Percentiles rank a stretch among this genome's conserved stretches.
Conservation (phyloP, 2,888 invertebrate species). For the Esperia sulphurella region DNA sequence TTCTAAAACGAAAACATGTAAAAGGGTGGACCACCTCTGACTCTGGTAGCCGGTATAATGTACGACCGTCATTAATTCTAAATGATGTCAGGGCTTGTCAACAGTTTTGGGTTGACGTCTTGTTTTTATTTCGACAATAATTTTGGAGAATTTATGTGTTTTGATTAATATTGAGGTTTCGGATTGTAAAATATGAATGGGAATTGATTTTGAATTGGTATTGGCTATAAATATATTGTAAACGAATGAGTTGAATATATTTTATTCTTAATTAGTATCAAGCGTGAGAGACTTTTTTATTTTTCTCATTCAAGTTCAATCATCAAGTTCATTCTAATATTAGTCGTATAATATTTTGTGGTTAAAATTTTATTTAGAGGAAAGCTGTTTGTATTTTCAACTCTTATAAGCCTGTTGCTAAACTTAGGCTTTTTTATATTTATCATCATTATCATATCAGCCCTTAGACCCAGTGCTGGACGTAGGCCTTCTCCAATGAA, state of each 20-base stretch:
- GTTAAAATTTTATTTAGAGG: too few relatives aligned
- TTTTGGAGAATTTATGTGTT: constrained; percentile 56
- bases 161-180: constrained; percentile 5
- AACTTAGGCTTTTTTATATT: too few relatives aligned
- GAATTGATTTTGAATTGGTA: constrained; percentile 3
- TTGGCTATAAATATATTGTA: constrained; percentile 4
- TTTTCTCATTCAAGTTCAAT: background rate
- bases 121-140: constrained; percentile 45
- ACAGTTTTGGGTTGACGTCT: constrained; percentile 58
- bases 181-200: constrained; percentile 3
- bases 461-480: too few relatives aligned
- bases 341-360: background rate
- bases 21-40: constrained; percentile 73
- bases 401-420: too few relatives aligned
- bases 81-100: constrained; percentile 69
- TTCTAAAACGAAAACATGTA: constrained; percentile 27
- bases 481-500: too few relatives aligned
- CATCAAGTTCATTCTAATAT: background rate
- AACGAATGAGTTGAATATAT: background rate
- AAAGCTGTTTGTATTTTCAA: too few relatives aligned
- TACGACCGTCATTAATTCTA: constrained; percentile 70
- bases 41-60: constrained; percentile 62
- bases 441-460: too few relatives aligned
- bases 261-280: background rate
- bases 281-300: background rate